Base-by-base conservation (phyloP, 2,888 invertebrate species). In the Temnothorax unifasciatus region DNA sequence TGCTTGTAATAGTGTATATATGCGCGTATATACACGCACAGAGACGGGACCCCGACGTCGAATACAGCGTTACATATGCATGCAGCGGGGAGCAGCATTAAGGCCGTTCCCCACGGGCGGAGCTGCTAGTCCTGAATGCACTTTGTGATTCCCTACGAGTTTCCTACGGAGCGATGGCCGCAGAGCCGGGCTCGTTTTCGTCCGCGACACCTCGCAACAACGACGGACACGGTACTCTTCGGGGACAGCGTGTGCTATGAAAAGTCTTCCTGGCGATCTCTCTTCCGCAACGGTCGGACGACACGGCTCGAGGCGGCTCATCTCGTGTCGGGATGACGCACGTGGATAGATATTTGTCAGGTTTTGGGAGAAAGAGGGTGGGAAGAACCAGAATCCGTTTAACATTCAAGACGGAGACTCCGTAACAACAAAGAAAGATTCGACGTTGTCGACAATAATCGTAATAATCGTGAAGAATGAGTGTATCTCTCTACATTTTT, bases 91-190 rank as follows among this genome's bases (percentile, higher is more conserved):
- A 87, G 75, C 75, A 38, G 83, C 85, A 83, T 90, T 90, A 90
- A 87, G 86, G 64, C 64, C 84, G 79, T 75, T 85, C 87, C 87
- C 86, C 64, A 71, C 64, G 84, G 83, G 63, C 84, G 64, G 77
- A 85, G 87, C 85, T 86, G 82, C 87, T 84, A 79, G 86, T 83
- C 79, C 84, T 82, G 86, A 88, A 88, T 89, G 87, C 86, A 88
- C 84, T 82, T 86, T 84, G 74, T 86, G 83, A 86, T 85, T 83
- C 84, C 63, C 79, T 57, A 69, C 61, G 68, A 79, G 73, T 79
- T 83, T 85, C 83, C 86, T 52, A 61, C 52, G 66, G 29, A 61
- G 68, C 38, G 68, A 11, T 18, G 13, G 3, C 8, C 47, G 29
- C 34, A 4, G 21, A 50, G 38, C 18, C 13, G 13, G 63, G 41